Evolutionary conservation across 2,797 vertebrate species (phyloP).

Genomic region (Sciurus vulgaris): DNA sequence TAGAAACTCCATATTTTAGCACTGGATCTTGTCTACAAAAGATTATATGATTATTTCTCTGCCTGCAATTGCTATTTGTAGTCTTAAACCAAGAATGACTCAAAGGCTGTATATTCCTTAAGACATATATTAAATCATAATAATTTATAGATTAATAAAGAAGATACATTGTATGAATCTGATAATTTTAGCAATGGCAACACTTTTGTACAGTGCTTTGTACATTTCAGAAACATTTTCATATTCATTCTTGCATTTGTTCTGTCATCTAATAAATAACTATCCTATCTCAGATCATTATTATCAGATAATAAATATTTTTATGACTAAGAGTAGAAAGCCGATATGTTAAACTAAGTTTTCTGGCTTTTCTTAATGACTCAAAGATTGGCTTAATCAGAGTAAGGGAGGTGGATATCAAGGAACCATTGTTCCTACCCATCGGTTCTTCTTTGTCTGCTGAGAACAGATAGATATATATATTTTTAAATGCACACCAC

Average conservation of each 20-base stretch:
- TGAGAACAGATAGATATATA: neutral
- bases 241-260: constrained; percentile 38
- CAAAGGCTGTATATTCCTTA: neutral
- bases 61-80: neutral
- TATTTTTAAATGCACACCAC: neutral
- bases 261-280: neutral
- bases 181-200: neutral
- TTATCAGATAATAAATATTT: constrained; percentile 31
- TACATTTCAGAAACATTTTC: constrained; percentile 39
- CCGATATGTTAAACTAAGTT: neutral
- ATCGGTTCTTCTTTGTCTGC: neutral
- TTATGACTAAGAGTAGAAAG: constrained; percentile 2
- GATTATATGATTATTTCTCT: neutral
- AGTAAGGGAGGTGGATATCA: neutral
- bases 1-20: neutral
- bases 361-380: constrained; percentile 23
- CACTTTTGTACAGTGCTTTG: constrained; percentile 17
- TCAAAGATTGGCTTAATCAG: constrained; percentile 1
- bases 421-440: neutral
- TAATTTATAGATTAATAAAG: neutral
- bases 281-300: neutral
- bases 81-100: constrained; percentile 19
- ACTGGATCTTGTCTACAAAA: neutral
- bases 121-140: neutral
- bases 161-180: neutral